Percentiles rank a stretch among this genome's conserved stretches.
Conservation (phyloP, 1,140 invertebrate genomes). For the Drosophila leontia region DNA sequence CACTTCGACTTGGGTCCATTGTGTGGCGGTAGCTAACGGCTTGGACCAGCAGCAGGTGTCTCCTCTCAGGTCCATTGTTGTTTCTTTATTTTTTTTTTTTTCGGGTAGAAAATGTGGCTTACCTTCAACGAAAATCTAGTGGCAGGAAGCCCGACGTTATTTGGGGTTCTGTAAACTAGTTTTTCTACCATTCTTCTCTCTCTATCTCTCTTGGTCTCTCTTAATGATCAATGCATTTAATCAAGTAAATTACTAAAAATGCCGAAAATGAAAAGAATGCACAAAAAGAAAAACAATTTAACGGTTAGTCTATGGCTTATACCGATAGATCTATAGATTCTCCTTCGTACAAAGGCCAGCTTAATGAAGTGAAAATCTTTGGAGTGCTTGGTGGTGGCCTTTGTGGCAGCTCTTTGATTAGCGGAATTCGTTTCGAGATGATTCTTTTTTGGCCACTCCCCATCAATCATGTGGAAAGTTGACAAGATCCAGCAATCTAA, state of each 20-base stretch:
- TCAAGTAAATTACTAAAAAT: conserved; percentile 63
- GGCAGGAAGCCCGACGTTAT: conserved; percentile 64
- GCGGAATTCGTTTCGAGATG: conserved; percentile 13
- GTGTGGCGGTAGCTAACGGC: conserved; percentile 62
- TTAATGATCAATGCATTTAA: conserved; percentile 76
- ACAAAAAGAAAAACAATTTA: conserved; percentile 61
- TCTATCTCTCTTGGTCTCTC: conserved; percentile 33
- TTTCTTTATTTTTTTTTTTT: conserved; percentile 33
- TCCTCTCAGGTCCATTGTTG: conserved; percentile 40
- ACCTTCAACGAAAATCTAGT: conserved; percentile 65
- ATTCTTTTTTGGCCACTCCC: conserved; percentile 15
- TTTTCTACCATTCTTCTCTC: conserved; percentile 36
- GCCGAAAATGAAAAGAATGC: conserved; percentile 51
- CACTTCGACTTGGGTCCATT: conserved; percentile 49
- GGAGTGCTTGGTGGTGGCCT: not conserved
- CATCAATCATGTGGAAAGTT: conserved; percentile 34
- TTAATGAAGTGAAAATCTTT: conserved; percentile 65
- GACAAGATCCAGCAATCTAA: conserved; percentile 24
- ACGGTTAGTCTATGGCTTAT: conserved; percentile 44
- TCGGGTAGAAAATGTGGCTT: conserved; percentile 72
- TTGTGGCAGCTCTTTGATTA: conserved; percentile 38
- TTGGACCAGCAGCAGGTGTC: conserved; percentile 60
- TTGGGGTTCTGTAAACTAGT: conserved; percentile 72
- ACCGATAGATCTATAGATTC: conserved; percentile 15
- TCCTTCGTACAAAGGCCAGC: conserved; percentile 28